phyloP scores from a whole-genome alignment of 2,888 invertebrate genomes.

The Cremastobaeus sp. region DNA sequence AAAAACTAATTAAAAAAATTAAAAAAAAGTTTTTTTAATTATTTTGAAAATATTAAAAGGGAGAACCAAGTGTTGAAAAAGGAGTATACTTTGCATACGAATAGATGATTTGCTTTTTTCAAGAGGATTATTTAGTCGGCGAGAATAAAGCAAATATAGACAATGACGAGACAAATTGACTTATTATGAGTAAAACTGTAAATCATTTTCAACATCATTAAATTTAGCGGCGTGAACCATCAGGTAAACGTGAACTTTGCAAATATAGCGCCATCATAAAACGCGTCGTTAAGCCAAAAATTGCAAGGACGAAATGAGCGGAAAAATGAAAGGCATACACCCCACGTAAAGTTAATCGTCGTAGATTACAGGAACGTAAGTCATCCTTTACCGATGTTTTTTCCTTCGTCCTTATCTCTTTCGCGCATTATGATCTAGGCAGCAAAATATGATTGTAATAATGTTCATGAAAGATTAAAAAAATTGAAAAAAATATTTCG shows the following conservation, averaged over 20 bases:
- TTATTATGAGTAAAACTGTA: conserved; percentile 45
- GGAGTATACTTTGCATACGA: conserved; percentile 10
- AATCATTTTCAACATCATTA: conserved; percentile 53
- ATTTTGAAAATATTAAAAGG: too few relatives aligned
- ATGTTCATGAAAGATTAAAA: too few relatives aligned
- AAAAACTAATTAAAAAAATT: too few relatives aligned
- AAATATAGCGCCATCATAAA: conserved; percentile 53
- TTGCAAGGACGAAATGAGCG: conserved; percentile 22
- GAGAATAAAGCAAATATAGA: conserved; percentile 33
- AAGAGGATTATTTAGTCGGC: conserved; percentile 26
- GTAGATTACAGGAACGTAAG: conserved; percentile 5
- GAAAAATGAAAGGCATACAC: conserved; percentile 40
- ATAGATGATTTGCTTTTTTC: conserved; percentile 24
- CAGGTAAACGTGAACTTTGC: conserved; percentile 31
- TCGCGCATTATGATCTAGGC: too few relatives aligned
- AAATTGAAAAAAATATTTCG: too few relatives aligned
- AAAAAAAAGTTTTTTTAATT: background rate
- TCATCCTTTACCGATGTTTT: conserved; percentile 16
- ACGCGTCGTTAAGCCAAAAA: conserved; percentile 52
- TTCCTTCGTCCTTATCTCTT: too few relatives aligned
- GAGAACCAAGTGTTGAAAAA: too few relatives aligned
- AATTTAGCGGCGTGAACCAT: conserved; percentile 26
- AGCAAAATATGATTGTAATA: too few relatives aligned
- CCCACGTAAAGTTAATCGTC: conserved; percentile 13
- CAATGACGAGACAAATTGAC: conserved; percentile 26